A percentile compares a stretch with the other conserved stretches of the same genome.
Conservation (phyloP, 1,140 invertebrate species). For the Marisa cornuarietis region DNA sequence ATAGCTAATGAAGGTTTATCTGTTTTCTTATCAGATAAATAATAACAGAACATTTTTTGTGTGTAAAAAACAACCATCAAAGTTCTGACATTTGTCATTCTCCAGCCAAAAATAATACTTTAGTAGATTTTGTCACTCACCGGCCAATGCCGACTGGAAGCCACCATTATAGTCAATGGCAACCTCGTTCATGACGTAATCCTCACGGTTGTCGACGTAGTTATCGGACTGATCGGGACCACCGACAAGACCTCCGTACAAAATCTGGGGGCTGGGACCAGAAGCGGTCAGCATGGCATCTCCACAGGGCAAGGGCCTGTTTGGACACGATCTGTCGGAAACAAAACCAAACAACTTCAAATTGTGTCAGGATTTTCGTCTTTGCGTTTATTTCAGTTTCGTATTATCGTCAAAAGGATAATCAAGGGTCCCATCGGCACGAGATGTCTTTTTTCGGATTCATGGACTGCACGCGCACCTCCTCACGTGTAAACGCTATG, state of each 20-base stretch:
- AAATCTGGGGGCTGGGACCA: conserved; percentile 56
- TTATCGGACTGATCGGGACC: conserved; percentile 62
- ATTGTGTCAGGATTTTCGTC: not conserved
- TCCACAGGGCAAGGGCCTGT: conserved; percentile 26
- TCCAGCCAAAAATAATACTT: no score
- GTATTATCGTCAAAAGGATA: not conserved
- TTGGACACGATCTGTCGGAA: conserved; percentile 33
- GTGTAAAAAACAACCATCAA: no score
- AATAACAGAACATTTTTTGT: no score
- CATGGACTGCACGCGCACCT: not conserved
- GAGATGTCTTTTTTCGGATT: not conserved
- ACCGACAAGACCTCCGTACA: conserved; percentile 66
- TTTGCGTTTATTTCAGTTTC: not conserved
- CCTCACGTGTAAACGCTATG: not conserved
- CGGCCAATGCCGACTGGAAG: conserved; percentile 47
- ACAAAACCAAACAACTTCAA: not conserved
- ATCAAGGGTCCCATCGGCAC: not conserved
- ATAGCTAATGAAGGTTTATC: no score
- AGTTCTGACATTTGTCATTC: no score
- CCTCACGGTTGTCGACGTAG: conserved; percentile 59
- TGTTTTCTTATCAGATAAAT: no score
- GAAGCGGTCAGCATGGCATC: conserved; percentile 27
- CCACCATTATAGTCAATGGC: conserved; percentile 67
- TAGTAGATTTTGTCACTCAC: not conserved
- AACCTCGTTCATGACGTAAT: conserved; percentile 65